These are phyloP conservation scores for Carpatolechia fugitivella DNA, from an alignment of 2,888 invertebrate genomes.

Conservation along the genomic window DNA sequence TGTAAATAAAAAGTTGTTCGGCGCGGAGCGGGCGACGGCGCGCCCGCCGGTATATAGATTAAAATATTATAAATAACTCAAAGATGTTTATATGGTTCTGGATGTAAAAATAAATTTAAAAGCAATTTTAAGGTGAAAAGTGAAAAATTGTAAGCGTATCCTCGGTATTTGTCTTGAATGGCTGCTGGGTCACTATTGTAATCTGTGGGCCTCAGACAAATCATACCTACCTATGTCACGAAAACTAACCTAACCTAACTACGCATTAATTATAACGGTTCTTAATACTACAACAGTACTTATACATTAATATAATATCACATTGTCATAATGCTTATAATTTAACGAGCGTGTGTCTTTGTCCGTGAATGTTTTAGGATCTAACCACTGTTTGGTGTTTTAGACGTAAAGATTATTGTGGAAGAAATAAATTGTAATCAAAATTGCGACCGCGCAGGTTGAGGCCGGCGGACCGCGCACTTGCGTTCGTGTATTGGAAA, in stretches of 20 bases:
- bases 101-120: conserved; percentile 77
- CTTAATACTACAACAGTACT: conserved; percentile 75
- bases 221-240: conserved; percentile 57
- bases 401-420: conserved; percentile 69
- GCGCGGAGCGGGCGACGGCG: conserved; percentile 51
- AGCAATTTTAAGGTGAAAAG: conserved; percentile 67
- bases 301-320: conserved; percentile 77
- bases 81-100: conserved; percentile 81
- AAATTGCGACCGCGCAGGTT: conserved; percentile 37
- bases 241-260: conserved; percentile 73
- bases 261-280: conserved; percentile 76
- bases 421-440: conserved; percentile 49
- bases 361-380: conserved; percentile 77
- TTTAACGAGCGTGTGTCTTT: conserved; percentile 79
- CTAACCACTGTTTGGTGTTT: conserved; percentile 75
- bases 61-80: conserved; percentile 77
- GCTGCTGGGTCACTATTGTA: conserved; percentile 75
- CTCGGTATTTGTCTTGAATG: conserved; percentile 76
- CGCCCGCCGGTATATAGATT: conserved; percentile 70
- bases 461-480: conserved; percentile 20
- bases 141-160: conserved; percentile 64
- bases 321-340: conserved; percentile 80
- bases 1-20: conserved; percentile 80
- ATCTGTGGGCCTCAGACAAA: conserved; percentile 74
- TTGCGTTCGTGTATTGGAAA: conserved; percentile 56